Evolutionary conservation across 1,140 invertebrate genomes (phyloP).

Genomic region (Euwallacea fornicatus): DNA sequence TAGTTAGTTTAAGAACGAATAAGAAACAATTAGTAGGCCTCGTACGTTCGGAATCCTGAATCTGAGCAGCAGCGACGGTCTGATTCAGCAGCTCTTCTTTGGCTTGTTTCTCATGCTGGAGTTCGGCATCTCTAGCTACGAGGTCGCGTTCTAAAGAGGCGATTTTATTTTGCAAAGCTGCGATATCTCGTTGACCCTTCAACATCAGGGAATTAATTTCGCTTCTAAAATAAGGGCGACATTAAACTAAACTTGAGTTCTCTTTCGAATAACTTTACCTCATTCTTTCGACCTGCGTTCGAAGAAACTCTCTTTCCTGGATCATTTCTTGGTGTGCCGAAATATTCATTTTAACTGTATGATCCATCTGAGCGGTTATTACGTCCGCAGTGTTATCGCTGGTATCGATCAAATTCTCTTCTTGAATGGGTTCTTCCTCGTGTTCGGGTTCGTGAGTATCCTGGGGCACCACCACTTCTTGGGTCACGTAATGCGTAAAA

Average conservation of each 20-base stretch:
- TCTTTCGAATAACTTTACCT: slow-evolving; percentile 50
- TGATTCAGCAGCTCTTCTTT: slow-evolving; percentile 63
- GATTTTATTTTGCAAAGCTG: slow-evolving; percentile 57
- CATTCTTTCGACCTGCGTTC: slow-evolving; percentile 72
- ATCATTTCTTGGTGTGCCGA: slow-evolving; percentile 51
- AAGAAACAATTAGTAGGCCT: not conserved
- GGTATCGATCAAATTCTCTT: slow-evolving; percentile 70
- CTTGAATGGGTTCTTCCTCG: slow-evolving; percentile 63
- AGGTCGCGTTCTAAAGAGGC: slow-evolving; percentile 59
- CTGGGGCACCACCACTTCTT: slow-evolving; percentile 86
- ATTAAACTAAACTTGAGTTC: not conserved
- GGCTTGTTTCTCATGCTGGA: slow-evolving; percentile 63
- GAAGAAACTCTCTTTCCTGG: slow-evolving; percentile 74
- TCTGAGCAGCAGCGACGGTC: slow-evolving; percentile 56
- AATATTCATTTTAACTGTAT: slow-evolving; percentile 20
- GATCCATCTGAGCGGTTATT: slow-evolving; percentile 53
- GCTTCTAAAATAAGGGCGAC: slow-evolving; percentile 8
- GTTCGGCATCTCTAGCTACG: slow-evolving; percentile 60
- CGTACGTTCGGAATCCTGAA: slow-evolving; percentile 66
- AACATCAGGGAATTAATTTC: slow-evolving; percentile 60
- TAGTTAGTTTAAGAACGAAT: slow-evolving; percentile 2
- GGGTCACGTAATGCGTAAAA: slow-evolving; percentile 89
- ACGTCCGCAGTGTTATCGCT: slow-evolving; percentile 63
- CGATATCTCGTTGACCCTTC: slow-evolving; percentile 55
- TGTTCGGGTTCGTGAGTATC: slow-evolving; percentile 58